These are phyloP conservation scores for Myathropa florea DNA, from an alignment of 2,888 invertebrate species.

Conservation along the genomic window DNA sequence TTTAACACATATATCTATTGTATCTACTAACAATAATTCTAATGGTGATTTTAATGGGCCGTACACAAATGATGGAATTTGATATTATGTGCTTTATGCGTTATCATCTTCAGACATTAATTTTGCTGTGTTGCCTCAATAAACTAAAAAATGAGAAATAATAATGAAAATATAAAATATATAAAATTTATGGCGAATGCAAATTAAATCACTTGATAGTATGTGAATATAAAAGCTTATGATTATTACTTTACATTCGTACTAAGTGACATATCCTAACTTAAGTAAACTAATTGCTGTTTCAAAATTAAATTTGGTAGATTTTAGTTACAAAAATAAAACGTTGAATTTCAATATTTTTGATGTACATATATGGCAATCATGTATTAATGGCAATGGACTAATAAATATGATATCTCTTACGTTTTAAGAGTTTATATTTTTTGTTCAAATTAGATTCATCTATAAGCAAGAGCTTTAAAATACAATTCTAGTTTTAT, in stretches of 20 bases:
- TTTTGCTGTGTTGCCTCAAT: conserved; percentile 66
- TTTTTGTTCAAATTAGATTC: too few species aligned
- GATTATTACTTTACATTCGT: background rate
- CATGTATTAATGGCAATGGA: too few species aligned
- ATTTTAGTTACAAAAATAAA: too few species aligned
- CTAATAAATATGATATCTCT: too few species aligned
- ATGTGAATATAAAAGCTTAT: background rate
- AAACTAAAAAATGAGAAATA: conserved; percentile 67
- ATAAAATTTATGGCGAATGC: conserved; percentile 39
- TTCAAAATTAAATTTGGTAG: too few species aligned
- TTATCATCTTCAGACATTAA: conserved; percentile 64
- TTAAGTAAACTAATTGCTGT: background rate
- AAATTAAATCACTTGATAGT: conserved; percentile 28
- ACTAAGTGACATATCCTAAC: background rate
- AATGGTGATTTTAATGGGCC: conserved; percentile 78
- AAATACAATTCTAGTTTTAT: too few species aligned
- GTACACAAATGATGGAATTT: conserved; percentile 81
- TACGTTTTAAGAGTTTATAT: too few species aligned
- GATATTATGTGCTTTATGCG: conserved; percentile 76
- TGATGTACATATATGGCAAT: too few species aligned
- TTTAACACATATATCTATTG: conserved; percentile 42
- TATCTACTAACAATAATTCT: conserved; percentile 68
- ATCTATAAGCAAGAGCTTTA: too few species aligned
- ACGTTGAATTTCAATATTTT: too few species aligned
- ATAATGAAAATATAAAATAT: conserved; percentile 62